Evolutionary conservation across 2,888 invertebrate species (phyloP).

Genomic region (Portevinia maculata): DNA sequence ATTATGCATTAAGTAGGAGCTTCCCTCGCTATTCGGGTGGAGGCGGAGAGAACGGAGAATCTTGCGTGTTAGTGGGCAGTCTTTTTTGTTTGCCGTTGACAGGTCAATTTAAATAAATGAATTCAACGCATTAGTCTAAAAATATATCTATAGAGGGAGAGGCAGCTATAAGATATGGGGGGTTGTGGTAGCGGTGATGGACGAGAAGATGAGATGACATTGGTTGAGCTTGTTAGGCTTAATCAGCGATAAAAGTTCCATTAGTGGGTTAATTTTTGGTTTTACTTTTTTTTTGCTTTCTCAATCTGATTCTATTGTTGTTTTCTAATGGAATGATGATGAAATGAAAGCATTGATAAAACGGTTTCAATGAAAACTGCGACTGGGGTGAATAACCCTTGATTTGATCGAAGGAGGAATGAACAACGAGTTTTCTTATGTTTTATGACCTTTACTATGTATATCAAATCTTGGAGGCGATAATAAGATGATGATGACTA

Average conservation of each 20-base stretch:
- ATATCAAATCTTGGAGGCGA: background rate
- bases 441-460: background rate
- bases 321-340: slow-evolving; percentile 36
- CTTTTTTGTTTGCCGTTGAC: slow-evolving; percentile 41
- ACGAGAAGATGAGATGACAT: slow-evolving; percentile 41
- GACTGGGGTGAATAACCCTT: slow-evolving; percentile 44
- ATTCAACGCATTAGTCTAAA: slow-evolving; percentile 60
- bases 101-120: slow-evolving; percentile 71
- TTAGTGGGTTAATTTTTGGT: slow-evolving; percentile 10
- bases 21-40: background rate
- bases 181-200: background rate
- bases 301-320: slow-evolving; percentile 10
- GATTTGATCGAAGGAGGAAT: slow-evolving; percentile 12
- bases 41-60: background rate
- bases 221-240: slow-evolving; percentile 58
- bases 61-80: slow-evolving; percentile 19
- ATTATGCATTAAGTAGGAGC: slow-evolving; percentile 25
- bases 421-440: slow-evolving; percentile 6
- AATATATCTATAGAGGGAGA: slow-evolving; percentile 33
- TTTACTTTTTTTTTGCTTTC: slow-evolving; percentile 2
- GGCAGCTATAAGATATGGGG: background rate
- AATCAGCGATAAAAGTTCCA: slow-evolving; percentile 43
- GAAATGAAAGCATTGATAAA: slow-evolving; percentile 18
- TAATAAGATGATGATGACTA: background rate
- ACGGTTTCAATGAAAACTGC: slow-evolving; percentile 26